Evolutionary conservation across 2,113 vertebrate species (phyloP), one percentile per base, ranked within the genome.

Genomic region (Callipepla squamata): DNA sequence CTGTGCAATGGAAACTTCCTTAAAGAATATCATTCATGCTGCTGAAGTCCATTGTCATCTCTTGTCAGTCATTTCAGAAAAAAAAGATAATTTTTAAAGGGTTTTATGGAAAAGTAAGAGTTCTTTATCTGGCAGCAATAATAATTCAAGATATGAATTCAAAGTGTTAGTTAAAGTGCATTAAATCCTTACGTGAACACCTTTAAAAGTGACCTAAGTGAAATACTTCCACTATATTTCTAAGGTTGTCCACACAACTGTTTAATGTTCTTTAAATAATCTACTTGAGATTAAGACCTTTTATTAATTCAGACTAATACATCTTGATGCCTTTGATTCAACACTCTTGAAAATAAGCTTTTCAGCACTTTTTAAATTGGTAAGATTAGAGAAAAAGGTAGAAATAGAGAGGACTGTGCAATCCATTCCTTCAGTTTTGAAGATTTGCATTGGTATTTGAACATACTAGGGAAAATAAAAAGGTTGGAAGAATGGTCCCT

Each of bases 231-330:
- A 28, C 79, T 80, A 5, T 77, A 74, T 85, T 94, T 96, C 70
- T 94, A 40, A 81, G 34, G 23, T 26, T 69, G 32, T 32, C 36
- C 9, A 30, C 50, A 77, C 42, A 34, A 66, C 58, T 75, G 18
- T 75, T 95, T 91, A 91, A 92, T 74, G 42, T 59, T 80, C 67
- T 87, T 23, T 80, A 94, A 91, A 92, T 94, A 92, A 48, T 57
- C 9, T 47, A 26, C 26, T 77, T 88, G 55, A 85, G 16, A 82
- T 80, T 93, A 44, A 91, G 38, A 36, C 5, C 3, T 82, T 68
- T 87, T 93, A 66, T 87, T 92, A 86, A 92, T 85, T 92, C 45
- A 51, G 2, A n/a, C 61, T 70, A 80, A 57, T 85, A 50, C 11
- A 55, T 85, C 50, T 90, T 66, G 13, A 19, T 74, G 28, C 32